A percentile compares a stretch with the other conserved stretches of the same genome.
These are phyloP conservation scores for Lasioglossum calceatum DNA, from an alignment of 2,888 invertebrate species.

Conservation along the genomic window DNA sequence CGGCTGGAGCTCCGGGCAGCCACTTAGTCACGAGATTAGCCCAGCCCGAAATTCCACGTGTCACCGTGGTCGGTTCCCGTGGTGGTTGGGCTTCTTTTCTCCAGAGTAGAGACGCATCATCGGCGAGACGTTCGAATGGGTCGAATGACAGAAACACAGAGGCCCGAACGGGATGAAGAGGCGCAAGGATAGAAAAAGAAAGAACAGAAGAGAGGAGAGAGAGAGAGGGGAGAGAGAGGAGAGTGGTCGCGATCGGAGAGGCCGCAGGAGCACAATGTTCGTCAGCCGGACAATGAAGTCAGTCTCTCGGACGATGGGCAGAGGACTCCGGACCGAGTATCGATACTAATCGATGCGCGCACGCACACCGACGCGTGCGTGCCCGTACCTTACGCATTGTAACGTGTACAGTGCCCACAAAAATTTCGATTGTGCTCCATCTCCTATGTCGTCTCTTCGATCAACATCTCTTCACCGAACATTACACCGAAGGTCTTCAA, in stretches of 20 bases:
- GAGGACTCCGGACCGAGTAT: constrained; percentile 65
- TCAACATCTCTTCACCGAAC: background rate
- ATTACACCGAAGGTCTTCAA: background rate
- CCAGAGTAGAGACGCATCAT: constrained; percentile 41
- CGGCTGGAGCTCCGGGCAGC: constrained; percentile 60
- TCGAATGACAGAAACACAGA: constrained; percentile 68
- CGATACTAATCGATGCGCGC: constrained; percentile 76
- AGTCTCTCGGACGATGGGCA: constrained; percentile 68
- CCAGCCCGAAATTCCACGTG: constrained; percentile 67
- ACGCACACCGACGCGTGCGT: constrained; percentile 35
- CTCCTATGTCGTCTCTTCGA: too few species aligned
- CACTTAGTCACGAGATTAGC: constrained; percentile 73
- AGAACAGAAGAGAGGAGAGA: background rate
- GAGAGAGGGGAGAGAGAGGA: constrained; percentile 23
- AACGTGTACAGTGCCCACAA: constrained; percentile 34
- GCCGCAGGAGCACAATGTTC: constrained; percentile 75
- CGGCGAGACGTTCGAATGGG: constrained; percentile 54
- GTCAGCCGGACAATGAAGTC: constrained; percentile 74
- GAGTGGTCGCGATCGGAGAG: constrained; percentile 54
- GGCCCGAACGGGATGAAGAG: constrained; percentile 31
- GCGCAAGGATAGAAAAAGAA: constrained; percentile 12
- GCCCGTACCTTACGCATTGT: constrained; percentile 60
- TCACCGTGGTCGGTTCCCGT: constrained; percentile 59
- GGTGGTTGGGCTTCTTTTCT: constrained; percentile 26
- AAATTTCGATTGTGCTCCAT: background rate